Percentiles rank a stretch among this genome's conserved stretches.
Evolutionary conservation across 2,797 vertebrate species (phyloP).

Genomic region (Enteromius radiatus): DNA sequence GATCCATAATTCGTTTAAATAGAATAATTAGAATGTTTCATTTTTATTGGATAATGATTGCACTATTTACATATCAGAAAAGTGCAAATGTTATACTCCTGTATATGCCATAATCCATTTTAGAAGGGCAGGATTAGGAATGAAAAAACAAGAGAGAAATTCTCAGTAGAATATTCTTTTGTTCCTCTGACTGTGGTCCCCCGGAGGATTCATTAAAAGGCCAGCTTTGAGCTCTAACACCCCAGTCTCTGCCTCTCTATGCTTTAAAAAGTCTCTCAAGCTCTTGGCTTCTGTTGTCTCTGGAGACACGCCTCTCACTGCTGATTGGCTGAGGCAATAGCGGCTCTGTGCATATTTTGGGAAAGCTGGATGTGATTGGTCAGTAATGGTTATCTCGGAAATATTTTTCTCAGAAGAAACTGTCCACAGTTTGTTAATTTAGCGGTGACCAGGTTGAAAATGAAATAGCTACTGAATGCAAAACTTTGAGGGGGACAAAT

Average conservation of each 20-base stretch:
- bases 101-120: slow-evolving; percentile 1
- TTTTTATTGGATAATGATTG: not conserved
- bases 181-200: slow-evolving; percentile 33
- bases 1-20: not conserved
- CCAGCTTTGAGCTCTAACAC: slow-evolving; percentile 53
- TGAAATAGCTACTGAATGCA: not conserved
- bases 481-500: too few relatives aligned
- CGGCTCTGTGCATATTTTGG: slow-evolving; percentile 33
- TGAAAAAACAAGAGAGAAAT: not conserved
- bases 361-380: slow-evolving; percentile 44
- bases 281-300: slow-evolving; percentile 31
- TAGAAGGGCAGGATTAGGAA: slow-evolving; percentile 10
- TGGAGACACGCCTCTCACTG: slow-evolving; percentile 9
- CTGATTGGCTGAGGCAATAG: slow-evolving; percentile 24
- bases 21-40: not conserved
- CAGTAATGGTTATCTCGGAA: not conserved
- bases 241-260: slow-evolving; percentile 22
- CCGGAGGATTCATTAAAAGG: slow-evolving; percentile 51
- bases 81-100: not conserved
- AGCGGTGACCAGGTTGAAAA: slow-evolving; percentile 3
- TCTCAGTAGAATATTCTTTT: slow-evolving; percentile 26
- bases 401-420: slow-evolving; percentile 24
- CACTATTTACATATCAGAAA: not conserved
- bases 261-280: slow-evolving; percentile 30
- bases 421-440: slow-evolving; percentile 17